Conservation (phyloP, 2,797 vertebrate species). For the Helicolenus hilgendorfi region DNA sequence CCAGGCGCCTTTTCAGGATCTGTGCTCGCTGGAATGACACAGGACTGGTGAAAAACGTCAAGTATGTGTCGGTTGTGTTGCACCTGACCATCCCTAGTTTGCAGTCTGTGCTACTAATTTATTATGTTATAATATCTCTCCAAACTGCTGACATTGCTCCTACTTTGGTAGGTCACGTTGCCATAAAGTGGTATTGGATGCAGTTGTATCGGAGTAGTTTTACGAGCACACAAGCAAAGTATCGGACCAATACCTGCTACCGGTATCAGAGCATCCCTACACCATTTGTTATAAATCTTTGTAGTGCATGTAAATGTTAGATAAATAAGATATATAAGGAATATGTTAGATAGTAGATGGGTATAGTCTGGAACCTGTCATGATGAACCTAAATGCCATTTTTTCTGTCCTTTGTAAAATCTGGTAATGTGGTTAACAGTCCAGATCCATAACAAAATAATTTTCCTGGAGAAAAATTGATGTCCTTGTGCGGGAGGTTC, state of each 20-base stretch:
- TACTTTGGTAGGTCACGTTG: neutral
- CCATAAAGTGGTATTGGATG: neutral
- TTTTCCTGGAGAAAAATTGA: slow-evolving; percentile 18
- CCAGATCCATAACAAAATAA: slow-evolving; percentile 14
- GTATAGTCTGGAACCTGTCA: neutral
- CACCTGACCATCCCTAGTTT: too few species aligned
- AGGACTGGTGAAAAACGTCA: too few species aligned
- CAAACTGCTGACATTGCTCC: too few species aligned
- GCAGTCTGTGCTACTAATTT: neutral
- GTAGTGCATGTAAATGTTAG: neutral
- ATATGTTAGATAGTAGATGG: neutral
- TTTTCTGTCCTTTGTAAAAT: neutral
- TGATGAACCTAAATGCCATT: neutral
- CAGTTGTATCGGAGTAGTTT: neutral
- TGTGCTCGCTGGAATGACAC: too few species aligned
- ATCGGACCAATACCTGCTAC: neutral
- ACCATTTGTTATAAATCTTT: neutral
- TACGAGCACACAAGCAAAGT: neutral
- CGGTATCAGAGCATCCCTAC: neutral
- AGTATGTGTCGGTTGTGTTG: too few species aligned
- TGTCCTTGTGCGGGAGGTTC: slow-evolving; percentile 61
- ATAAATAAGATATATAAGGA: neutral
- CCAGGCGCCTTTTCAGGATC: too few species aligned
- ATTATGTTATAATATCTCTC: neutral
- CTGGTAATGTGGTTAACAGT: neutral